These are phyloP conservation scores for Perdita meconis DNA, from an alignment of 2,888 invertebrate species.

Conservation along the genomic window DNA sequence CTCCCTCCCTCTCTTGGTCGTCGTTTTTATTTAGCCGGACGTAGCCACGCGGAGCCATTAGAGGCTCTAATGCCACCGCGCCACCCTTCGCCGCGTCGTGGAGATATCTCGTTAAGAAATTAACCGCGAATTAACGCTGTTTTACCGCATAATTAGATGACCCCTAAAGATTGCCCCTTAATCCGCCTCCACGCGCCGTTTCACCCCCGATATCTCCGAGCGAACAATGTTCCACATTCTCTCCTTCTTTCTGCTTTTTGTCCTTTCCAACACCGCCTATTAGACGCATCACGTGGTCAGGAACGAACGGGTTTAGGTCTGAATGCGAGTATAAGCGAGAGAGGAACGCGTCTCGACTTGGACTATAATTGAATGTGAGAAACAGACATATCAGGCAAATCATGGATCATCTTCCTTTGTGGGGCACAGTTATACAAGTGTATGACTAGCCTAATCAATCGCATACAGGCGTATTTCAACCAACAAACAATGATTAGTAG, in stretches of 20 bases:
- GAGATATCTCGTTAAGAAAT: conserved; percentile 75
- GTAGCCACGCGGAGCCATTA: conserved; percentile 69
- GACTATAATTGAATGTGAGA: no score
- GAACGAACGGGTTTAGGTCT: no score
- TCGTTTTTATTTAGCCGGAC: conserved; percentile 59
- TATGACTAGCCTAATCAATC: no score
- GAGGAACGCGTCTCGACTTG: no score
- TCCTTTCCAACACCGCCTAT: no score
- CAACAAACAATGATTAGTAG: no score
- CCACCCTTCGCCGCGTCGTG: conserved; percentile 47
- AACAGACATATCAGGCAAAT: no score
- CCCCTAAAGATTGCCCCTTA: conserved; percentile 66
- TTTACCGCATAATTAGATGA: conserved; percentile 74
- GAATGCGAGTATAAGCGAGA: no score
- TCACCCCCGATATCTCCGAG: conserved; percentile 5
- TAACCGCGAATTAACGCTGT: conserved; percentile 74
- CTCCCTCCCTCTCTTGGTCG: conserved; percentile 9
- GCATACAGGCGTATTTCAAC: no score
- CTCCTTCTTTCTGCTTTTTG: neutral
- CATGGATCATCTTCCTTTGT: no score
- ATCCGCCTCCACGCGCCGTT: conserved; percentile 32
- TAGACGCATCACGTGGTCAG: no score
- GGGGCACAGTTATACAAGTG: no score
- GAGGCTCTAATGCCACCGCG: conserved; percentile 69
- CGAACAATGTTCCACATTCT: neutral